Conservation (phyloP, 35 echinoderm and acorn worm species). For the Chiridota heheva region DNA sequence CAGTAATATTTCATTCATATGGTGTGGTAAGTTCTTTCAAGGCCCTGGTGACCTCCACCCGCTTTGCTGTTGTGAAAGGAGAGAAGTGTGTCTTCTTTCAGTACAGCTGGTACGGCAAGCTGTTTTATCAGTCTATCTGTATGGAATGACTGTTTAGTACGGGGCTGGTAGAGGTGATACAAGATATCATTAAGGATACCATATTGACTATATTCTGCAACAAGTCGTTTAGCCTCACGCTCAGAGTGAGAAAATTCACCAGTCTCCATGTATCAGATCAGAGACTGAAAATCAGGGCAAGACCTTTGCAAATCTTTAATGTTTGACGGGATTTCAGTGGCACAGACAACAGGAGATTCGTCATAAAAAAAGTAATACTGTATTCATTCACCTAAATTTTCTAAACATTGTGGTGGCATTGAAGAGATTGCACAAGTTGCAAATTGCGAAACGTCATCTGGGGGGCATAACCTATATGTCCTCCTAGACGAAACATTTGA, state of each 20-base stretch:
- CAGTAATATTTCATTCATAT: constrained; percentile 52
- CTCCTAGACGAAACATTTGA: constrained; percentile 27
- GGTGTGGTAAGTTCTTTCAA: constrained; percentile 56
- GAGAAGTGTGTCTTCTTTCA: constrained; percentile 31
- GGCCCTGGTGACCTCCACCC: constrained; percentile 47
- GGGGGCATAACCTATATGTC: neutral
- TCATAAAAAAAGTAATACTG: constrained; percentile 2
- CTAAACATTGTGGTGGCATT: neutral
- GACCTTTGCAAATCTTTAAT: neutral
- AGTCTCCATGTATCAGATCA: neutral
- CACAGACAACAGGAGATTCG: neutral
- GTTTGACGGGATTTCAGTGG: neutral
- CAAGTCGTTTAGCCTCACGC: neutral
- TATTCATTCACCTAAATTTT: neutral
- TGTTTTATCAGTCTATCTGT: constrained; percentile 33
- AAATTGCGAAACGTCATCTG: neutral
- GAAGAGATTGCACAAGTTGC: neutral
- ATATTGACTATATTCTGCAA: constrained; percentile 1
- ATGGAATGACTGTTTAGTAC: neutral
- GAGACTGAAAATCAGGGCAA: neutral
- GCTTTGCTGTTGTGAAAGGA: constrained; percentile 47
- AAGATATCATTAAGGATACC: neutral
- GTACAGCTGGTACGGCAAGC: constrained; percentile 29
- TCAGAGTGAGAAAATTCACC: neutral
- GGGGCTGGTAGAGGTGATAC: constrained; percentile 24